Base-by-base conservation (phyloP, 2,888 invertebrate genomes). In the Lampropteryx suffumata region DNA sequence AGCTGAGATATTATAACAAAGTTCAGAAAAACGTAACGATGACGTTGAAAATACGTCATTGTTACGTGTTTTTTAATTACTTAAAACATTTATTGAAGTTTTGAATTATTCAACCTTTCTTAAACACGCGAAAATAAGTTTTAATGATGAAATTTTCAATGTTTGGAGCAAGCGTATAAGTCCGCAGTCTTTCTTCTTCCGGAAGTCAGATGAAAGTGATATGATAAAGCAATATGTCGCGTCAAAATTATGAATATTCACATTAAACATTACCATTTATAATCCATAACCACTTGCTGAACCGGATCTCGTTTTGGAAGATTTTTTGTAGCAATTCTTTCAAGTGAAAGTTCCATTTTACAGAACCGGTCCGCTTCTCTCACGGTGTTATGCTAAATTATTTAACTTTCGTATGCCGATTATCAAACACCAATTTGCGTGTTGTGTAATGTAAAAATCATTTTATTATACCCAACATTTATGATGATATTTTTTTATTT, bases 321-420 rank as follows among this genome's bases (percentile, higher is more conserved):
- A 67, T 72, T 75, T 76, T 77, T 46, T 28, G 32, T 42, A n/a
- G 40, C 29, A 29, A 32, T 32, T 73, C 69, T 51, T 30, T 58
- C 48, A 56, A 82, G 89, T 85, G 89, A 89, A 89, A 89, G 89
- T 86, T 30, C 61, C 74, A 77, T 74, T 78, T 82, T 74, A 73
- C 65, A 57, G 40, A 81, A 84, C 83, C 80, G 64, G 82, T 76
- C 55, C 58, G 53, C 61, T 64, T 76, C 76, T 82, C 79, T 76
- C 82, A 76, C 79, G 61, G 54, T 70, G 68, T 79, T 79, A 77
- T 73, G 73, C 58, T 71, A 70, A 70, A 76, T 88, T 84, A 86
- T 83, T 80, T 74, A 89, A 88, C 84, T 80, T 61, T 59, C 48
- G 47, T 49, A 51, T 51, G 42, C 24, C 48, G 53, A 41, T 57